Evolutionary conservation across 2,797 vertebrate species (phyloP).

Genomic region (Emydoidea blandingii): DNA sequence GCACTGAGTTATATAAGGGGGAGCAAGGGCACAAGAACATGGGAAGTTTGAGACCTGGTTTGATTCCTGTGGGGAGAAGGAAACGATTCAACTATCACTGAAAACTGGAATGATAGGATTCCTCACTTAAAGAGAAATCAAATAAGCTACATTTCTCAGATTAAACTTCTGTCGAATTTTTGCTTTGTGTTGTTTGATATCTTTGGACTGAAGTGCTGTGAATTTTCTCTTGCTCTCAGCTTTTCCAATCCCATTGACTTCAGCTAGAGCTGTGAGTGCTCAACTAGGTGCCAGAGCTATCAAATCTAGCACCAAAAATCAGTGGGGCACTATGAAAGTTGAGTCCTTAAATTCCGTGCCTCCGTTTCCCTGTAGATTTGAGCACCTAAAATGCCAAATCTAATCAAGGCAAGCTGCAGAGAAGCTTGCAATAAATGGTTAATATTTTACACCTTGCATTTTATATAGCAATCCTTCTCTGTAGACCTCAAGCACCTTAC

Average conservation of each 20-base stretch:
- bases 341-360: neutral
- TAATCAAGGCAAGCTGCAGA: neutral
- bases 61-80: slow-evolving; percentile 13
- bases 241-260: slow-evolving; percentile 11
- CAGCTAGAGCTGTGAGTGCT: neutral
- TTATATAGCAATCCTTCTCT: neutral
- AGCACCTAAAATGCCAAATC: neutral
- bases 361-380: neutral
- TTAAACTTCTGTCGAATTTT: slow-evolving; percentile 41
- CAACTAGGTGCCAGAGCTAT: neutral
- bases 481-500: neutral
- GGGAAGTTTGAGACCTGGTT: slow-evolving; percentile 44
- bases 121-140: slow-evolving; percentile 45
- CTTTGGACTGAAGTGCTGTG: slow-evolving; percentile 30
- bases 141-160: slow-evolving; percentile 38
- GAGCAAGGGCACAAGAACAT: slow-evolving; percentile 39
- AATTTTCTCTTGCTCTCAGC: slow-evolving; percentile 25
- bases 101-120: neutral
- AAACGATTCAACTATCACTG: neutral
- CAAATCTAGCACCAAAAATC: neutral
- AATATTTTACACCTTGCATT: neutral
- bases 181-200: slow-evolving; percentile 43
- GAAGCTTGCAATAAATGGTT: neutral
- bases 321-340: neutral
- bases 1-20: neutral